These are phyloP conservation scores for Cairina moschata DNA, from an alignment of 2,113 vertebrate genomes.

Conservation along the genomic window DNA sequence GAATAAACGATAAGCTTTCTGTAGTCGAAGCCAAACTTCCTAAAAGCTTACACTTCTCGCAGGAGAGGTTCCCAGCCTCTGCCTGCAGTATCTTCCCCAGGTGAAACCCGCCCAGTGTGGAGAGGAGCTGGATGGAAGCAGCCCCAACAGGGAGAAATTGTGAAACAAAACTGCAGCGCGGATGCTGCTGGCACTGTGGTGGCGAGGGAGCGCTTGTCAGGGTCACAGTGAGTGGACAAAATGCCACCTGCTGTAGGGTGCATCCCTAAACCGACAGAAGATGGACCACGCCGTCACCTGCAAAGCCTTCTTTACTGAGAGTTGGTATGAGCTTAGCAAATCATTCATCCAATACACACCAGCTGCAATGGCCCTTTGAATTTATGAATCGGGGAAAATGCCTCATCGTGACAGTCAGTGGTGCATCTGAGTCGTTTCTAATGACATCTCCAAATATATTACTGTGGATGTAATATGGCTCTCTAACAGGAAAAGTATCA, in stretches of 20 bases:
- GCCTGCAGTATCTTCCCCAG: not conserved
- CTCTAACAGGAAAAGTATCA: not conserved
- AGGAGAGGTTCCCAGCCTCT: fast-evolving
- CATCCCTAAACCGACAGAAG: fast-evolving
- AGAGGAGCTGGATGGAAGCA: not conserved
- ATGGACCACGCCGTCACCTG: fast-evolving
- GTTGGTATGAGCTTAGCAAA: not conserved
- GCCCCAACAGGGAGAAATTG: not conserved
- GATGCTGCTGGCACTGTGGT: not conserved
- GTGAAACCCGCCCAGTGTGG: too few relatives aligned
- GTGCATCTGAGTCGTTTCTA: not conserved
- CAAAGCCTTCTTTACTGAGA: too few relatives aligned
- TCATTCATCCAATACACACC: not conserved
- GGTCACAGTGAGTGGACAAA: not conserved
- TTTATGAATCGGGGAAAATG: not conserved
- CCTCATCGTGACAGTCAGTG: not conserved
- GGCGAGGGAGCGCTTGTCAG: not conserved
- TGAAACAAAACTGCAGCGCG: too few relatives aligned
- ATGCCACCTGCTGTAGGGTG: fast-evolving
- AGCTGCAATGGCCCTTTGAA: not conserved
- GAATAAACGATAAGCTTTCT: not conserved
- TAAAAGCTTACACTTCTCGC: not conserved
- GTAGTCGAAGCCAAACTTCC: too few relatives aligned
- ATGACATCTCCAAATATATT: not conserved
- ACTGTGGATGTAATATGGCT: not conserved